phyloP scores from a whole-genome alignment of 2,888 invertebrate species.

The Seladonia tumulorum region DNA sequence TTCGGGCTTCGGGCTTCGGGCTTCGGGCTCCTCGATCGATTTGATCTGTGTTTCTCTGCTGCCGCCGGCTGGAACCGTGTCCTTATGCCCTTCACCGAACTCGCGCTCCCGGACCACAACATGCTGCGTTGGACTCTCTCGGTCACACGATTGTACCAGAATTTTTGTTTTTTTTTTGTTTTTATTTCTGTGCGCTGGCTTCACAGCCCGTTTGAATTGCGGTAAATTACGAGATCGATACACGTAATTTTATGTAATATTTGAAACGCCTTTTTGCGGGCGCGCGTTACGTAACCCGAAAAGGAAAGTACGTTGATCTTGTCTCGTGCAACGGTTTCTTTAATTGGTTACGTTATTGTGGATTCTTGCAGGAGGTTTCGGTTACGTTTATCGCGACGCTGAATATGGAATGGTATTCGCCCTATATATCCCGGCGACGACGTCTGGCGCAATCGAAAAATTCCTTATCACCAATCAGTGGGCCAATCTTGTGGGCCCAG shows the following conservation, averaged over 20 bases:
- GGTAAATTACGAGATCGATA: not conserved
- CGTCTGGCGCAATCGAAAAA: no score
- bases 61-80: slow-evolving; percentile 15
- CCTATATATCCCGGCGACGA: not conserved
- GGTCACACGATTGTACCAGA: not conserved
- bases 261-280: not conserved
- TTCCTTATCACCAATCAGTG: no score
- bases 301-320: slow-evolving; percentile 48
- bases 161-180: not conserved
- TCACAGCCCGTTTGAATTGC: not conserved
- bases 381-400: slow-evolving; percentile 12
- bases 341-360: slow-evolving; percentile 47
- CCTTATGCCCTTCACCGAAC: slow-evolving; percentile 52
- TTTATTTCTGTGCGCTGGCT: not conserved
- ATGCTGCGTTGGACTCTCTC: slow-evolving; percentile 11
- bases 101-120: not conserved
- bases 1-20: not conserved
- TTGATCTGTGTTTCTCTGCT: slow-evolving; percentile 47
- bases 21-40: slow-evolving; percentile 37
- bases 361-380: not conserved
- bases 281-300: slow-evolving; percentile 32
- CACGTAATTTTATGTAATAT: not conserved
- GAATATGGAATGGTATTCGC: not conserved
- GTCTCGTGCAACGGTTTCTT: slow-evolving; percentile 49
- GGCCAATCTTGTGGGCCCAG: no score